These are phyloP conservation scores for Drosophila biarmipes DNA, from an alignment of 1,140 invertebrate species.

Conservation along the genomic window DNA sequence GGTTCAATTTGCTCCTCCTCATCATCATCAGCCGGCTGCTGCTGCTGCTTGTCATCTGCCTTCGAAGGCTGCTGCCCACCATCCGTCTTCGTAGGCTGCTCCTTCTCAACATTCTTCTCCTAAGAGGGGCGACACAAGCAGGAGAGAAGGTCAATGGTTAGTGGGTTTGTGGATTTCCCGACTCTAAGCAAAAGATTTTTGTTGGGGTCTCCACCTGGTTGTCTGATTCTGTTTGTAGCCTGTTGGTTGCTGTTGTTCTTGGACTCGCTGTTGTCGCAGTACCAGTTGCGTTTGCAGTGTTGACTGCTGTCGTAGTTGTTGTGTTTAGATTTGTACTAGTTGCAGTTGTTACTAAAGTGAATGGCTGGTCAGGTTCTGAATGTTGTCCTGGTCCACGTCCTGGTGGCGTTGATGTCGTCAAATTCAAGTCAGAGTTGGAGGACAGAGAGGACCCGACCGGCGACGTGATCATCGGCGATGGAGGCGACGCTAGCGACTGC, in stretches of 20 bases:
- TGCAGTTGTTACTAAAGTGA: conserved; percentile 4
- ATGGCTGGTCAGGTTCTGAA: conserved; percentile 7
- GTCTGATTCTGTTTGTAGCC: conserved; percentile 23
- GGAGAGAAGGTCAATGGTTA: conserved; percentile 42
- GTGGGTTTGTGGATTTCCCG: conserved; percentile 1
- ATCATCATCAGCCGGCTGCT: neutral
- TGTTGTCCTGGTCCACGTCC: conserved; percentile 3
- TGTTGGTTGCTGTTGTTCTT: conserved; percentile 1
- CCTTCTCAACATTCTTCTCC: neutral
- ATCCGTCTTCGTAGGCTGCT: neutral
- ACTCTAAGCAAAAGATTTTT: conserved; percentile 27
- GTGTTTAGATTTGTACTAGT: conserved; percentile 15
- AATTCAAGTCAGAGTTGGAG: conserved; percentile 24
- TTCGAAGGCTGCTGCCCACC: neutral
- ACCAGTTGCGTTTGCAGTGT: conserved; percentile 7
- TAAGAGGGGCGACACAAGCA: conserved; percentile 3
- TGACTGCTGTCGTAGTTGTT: conserved; percentile 1
- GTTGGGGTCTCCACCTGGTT: conserved; percentile 42
- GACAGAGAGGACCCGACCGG: conserved; percentile 33
- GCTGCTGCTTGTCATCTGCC: too few species aligned
- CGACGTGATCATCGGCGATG: conserved; percentile 22
- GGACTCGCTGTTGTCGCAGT: conserved; percentile 13
- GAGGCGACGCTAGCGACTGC: conserved; percentile 8
- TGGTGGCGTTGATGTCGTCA: conserved; percentile 3
- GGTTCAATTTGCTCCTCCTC: conserved; percentile 1